These are phyloP conservation scores for Penaeus indicus DNA, from an alignment of 1,140 invertebrate genomes.

Conservation along the genomic window DNA sequence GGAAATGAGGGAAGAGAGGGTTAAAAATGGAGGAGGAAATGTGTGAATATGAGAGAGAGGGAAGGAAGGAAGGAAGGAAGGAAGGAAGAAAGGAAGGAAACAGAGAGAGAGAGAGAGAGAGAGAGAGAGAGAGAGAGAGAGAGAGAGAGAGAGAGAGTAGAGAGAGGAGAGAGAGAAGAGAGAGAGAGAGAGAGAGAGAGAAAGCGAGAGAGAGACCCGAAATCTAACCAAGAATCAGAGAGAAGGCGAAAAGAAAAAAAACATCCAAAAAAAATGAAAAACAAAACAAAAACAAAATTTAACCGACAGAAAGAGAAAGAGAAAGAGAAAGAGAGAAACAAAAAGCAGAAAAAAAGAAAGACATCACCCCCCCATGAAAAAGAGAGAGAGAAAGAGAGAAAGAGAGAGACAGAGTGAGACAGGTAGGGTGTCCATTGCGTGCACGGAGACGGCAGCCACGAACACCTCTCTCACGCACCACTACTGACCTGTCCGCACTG, in stretches of 20 bases:
- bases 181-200: no score
- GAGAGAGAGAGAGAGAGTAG: no score
- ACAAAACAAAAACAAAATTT: no score
- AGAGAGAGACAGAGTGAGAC: constrained; percentile 17
- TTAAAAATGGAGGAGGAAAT: no score
- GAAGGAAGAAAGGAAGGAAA: background rate
- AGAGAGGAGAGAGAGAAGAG: no score
- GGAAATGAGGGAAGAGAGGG: background rate
- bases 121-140: no score
- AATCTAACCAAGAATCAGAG: no score
- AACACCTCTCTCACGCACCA: no score
- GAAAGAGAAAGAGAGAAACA: background rate
- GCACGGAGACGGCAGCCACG: no score
- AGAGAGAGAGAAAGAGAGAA: constrained; percentile 9
- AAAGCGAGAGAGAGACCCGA: no score
- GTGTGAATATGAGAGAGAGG: background rate
- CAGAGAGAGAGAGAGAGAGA: no score
- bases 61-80: background rate
- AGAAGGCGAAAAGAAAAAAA: background rate
- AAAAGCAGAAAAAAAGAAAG: background rate
- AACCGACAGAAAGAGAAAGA: background rate
- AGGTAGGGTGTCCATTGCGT: background rate
- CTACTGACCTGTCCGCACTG: no score
- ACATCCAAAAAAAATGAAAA: background rate
- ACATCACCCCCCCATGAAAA: background rate